Conservation (phyloP, 2,888 invertebrate species). For the Drosophila formosana region DNA sequence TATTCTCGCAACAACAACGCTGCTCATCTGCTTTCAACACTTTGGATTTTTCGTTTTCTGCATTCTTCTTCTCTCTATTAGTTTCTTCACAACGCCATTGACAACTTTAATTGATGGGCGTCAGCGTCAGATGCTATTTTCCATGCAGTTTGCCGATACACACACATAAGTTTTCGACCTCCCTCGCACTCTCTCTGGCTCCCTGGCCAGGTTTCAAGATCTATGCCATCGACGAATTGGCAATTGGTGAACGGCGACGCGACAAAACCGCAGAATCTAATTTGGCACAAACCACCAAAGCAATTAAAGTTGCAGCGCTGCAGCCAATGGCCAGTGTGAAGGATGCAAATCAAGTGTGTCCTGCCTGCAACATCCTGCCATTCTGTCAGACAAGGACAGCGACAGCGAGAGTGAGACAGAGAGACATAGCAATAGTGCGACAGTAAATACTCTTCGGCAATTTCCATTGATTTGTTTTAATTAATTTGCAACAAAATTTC, state of each 20-base stretch:
- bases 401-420: background rate
- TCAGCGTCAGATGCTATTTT: conserved; percentile 51
- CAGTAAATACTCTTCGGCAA: conserved; percentile 15
- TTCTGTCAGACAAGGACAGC: background rate
- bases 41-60: background rate
- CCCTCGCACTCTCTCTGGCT: background rate
- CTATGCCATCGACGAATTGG: conserved; percentile 28
- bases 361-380: background rate
- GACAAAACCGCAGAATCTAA: conserved; percentile 78
- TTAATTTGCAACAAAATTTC: conserved; percentile 45
- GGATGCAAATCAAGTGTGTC: conserved; percentile 31
- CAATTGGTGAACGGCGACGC: conserved; percentile 59
- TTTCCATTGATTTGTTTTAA: conserved; percentile 52
- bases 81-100: conserved; percentile 33
- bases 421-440: background rate
- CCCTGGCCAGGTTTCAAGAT: conserved; percentile 20
- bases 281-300: conserved; percentile 80
- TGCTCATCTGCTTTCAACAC: background rate
- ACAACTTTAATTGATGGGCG: conserved; percentile 68
- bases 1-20: background rate
- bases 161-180: background rate
- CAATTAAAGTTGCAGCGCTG: conserved; percentile 79
- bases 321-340: conserved; percentile 48
- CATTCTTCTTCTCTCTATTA: conserved; percentile 17
- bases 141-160: conserved; percentile 26